Conservation (phyloP, 2,113 vertebrate genomes). For the Muntiacus muntjak region DNA sequence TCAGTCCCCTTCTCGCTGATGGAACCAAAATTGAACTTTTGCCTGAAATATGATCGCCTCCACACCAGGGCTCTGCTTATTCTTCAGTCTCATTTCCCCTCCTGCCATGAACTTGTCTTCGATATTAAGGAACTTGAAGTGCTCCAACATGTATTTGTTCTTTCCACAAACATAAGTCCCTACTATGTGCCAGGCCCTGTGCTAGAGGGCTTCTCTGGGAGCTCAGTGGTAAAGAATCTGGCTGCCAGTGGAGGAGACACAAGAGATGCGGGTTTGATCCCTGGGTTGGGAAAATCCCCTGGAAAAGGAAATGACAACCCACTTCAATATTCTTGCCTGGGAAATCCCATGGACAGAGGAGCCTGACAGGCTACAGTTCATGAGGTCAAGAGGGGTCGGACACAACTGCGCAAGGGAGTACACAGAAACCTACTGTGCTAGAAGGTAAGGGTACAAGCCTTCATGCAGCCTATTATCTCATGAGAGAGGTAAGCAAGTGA, state of each 20-base stretch:
- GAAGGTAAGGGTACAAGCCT: not conserved
- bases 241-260: not conserved
- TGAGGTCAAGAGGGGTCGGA: not conserved
- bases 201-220: not conserved
- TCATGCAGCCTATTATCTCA: not conserved
- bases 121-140: not conserved
- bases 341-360: not conserved
- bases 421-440: not conserved
- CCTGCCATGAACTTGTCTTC: not conserved
- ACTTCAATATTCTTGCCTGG: not conserved
- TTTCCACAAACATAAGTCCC: not conserved
- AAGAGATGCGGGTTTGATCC: not conserved
- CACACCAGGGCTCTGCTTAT: not conserved
- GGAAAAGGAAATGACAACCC: not conserved
- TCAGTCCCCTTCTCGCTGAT: not conserved
- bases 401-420: not conserved
- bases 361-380: not conserved
- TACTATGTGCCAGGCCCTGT: not conserved
- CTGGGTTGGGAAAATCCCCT: not conserved
- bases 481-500: not conserved
- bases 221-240: not conserved
- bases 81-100: not conserved
- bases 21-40: slow-evolving; percentile 21
- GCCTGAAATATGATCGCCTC: not conserved
- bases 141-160: not conserved